Conservation (phyloP, 2,888 invertebrate genomes). For the Cerastis leucographa region DNA sequence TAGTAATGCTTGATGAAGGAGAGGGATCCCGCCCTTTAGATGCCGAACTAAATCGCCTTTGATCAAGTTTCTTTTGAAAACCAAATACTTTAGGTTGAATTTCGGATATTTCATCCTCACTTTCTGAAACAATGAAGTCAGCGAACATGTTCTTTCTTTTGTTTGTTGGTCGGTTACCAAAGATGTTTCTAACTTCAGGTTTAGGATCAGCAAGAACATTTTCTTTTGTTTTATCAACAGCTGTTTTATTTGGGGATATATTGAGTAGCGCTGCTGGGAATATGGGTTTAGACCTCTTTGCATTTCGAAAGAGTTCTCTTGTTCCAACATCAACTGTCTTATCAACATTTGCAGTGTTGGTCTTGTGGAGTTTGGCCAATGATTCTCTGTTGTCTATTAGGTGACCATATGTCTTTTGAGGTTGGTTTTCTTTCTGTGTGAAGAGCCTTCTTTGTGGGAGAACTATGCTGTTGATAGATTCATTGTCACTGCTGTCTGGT, state of each 20-base stretch:
- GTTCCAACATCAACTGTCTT: slow-evolving; percentile 73
- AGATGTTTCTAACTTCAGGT: slow-evolving; percentile 77
- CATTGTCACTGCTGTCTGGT: slow-evolving; percentile 85
- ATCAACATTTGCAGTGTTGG: slow-evolving; percentile 70
- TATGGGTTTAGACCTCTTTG: slow-evolving; percentile 73
- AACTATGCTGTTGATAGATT: slow-evolving; percentile 85
- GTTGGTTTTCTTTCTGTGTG: slow-evolving; percentile 77
- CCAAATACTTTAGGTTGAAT: slow-evolving; percentile 80
- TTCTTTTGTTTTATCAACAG: slow-evolving; percentile 77
- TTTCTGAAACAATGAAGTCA: slow-evolving; percentile 83
- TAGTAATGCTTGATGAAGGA: slow-evolving; percentile 76
- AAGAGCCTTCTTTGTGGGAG: slow-evolving; percentile 84
- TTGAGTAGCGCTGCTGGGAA: slow-evolving; percentile 81
- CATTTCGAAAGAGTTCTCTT: slow-evolving; percentile 78
- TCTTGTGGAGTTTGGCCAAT: slow-evolving; percentile 74
- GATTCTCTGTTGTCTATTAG: slow-evolving; percentile 76
- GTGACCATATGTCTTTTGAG: slow-evolving; percentile 75
- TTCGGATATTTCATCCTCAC: slow-evolving; percentile 84
- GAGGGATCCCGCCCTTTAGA: slow-evolving; percentile 74
- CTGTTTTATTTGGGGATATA: slow-evolving; percentile 79
- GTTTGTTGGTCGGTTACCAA: slow-evolving; percentile 74
- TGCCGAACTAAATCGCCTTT: slow-evolving; percentile 63
- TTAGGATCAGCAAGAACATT: slow-evolving; percentile 68
- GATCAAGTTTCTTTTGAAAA: slow-evolving; percentile 73
- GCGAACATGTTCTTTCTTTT: slow-evolving; percentile 85